Percentiles rank a stretch among this genome's conserved stretches.
Conservation (phyloP, 1,140 invertebrate genomes). For the Tetraneura akinire region DNA sequence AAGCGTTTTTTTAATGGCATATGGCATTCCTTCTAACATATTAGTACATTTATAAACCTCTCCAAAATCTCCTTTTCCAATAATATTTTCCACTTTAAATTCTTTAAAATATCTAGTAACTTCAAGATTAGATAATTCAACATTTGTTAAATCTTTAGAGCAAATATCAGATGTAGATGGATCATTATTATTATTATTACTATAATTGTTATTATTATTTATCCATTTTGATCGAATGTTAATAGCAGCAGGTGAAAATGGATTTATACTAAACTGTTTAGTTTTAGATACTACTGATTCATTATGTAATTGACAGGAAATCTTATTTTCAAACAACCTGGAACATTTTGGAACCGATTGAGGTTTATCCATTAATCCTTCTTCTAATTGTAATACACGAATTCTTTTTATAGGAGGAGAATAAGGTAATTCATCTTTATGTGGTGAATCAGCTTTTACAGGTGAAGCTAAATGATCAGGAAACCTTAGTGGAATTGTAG, state of each 20-base stretch:
- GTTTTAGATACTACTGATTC: constrained; percentile 14
- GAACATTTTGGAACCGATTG: background rate
- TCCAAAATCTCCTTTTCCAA: constrained; percentile 76
- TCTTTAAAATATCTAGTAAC: constrained; percentile 52
- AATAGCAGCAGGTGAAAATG: constrained; percentile 37
- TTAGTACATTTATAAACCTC: constrained; percentile 87
- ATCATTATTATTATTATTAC: constrained; percentile 37
- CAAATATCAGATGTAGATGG: constrained; percentile 11
- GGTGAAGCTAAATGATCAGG: constrained; percentile 33
- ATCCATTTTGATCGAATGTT: constrained; percentile 37
- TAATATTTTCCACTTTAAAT: constrained; percentile 54
- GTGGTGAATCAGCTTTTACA: constrained; percentile 34
- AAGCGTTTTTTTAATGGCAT: constrained; percentile 86
- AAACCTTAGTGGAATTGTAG: constrained; percentile 18
- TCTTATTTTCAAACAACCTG: constrained; percentile 9
- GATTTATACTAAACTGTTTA: constrained; percentile 37
- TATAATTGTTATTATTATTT: constrained; percentile 25
- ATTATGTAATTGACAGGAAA: background rate
- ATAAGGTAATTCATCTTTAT: constrained; percentile 24
- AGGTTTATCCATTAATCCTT: constrained; percentile 8
- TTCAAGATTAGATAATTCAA: constrained; percentile 30
- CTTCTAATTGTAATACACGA: constrained; percentile 15
- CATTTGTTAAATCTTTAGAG: constrained; percentile 34
- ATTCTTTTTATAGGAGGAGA: constrained; percentile 36
- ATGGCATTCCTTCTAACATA: constrained; percentile 85